Evolutionary conservation across 2,888 invertebrate genomes (phyloP).

Genomic region (Lasioglossum marginatum): DNA sequence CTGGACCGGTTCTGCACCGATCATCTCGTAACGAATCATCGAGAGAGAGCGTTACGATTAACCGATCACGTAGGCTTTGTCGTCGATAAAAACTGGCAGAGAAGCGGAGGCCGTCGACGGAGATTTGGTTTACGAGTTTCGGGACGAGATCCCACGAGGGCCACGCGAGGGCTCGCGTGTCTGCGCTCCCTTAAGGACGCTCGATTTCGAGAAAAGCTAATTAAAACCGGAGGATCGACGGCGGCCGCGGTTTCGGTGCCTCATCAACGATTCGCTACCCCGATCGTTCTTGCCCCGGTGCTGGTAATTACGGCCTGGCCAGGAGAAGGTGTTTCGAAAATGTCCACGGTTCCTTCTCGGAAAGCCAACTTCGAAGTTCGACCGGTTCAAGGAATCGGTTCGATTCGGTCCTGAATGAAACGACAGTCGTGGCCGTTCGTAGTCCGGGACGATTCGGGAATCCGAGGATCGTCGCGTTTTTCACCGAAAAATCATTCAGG

Average conservation of each 20-base stretch:
- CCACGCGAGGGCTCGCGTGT: conserved; percentile 57
- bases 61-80: neutral
- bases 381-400: neutral
- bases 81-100: neutral
- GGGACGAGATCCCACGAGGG: neutral
- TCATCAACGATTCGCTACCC: conserved; percentile 78
- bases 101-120: neutral
- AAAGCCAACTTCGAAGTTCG: neutral
- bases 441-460: neutral
- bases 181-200: conserved; percentile 34
- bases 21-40: neutral
- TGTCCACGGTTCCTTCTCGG: conserved; percentile 38
- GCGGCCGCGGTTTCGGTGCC: conserved; percentile 54
- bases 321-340: conserved; percentile 29
- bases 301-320: conserved; percentile 53
- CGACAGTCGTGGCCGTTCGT: neutral
- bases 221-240: conserved; percentile 61
- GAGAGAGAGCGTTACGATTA: neutral
- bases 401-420: conserved; percentile 20
- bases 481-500: neutral
- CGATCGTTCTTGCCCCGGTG: conserved; percentile 47
- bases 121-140: conserved; percentile 47
- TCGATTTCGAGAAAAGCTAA: conserved; percentile 66
- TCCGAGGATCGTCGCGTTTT: neutral
- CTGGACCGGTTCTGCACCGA: neutral